These are phyloP conservation scores for Endotricha flammealis DNA, from an alignment of 2,888 invertebrate genomes.

Conservation along the genomic window DNA sequence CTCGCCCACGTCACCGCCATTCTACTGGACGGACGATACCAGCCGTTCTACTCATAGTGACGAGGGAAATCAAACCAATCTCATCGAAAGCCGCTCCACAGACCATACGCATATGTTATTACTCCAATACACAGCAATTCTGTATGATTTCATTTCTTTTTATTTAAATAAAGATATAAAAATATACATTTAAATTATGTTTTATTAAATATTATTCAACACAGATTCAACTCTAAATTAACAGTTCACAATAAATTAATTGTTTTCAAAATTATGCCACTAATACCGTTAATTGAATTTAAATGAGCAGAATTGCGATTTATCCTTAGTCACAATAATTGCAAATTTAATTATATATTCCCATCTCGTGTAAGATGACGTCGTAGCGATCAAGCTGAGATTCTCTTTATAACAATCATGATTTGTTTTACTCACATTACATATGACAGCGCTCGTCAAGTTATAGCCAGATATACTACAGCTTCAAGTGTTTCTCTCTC, in stretches of 20 bases:
- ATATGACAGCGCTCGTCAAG: conserved; percentile 18
- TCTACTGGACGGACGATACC: too few species aligned
- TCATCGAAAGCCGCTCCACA: conserved; percentile 22
- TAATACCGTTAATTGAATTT: conserved; percentile 25
- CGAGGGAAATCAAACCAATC: background rate
- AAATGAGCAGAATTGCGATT: conserved; percentile 30
- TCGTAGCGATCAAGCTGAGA: conserved; percentile 42
- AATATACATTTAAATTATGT: conserved; percentile 69
- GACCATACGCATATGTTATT: conserved; percentile 24
- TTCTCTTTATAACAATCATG: conserved; percentile 36
- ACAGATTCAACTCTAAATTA: conserved; percentile 60
- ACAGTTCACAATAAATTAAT: conserved; percentile 50
- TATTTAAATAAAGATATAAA: conserved; percentile 70
- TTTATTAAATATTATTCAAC: conserved; percentile 62
- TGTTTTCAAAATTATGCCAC: conserved; percentile 26
- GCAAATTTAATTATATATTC: conserved; percentile 23
- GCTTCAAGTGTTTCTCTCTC: conserved; percentile 32
- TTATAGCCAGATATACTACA: conserved; percentile 28
- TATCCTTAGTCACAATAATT: conserved; percentile 21
- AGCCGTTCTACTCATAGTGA: too few species aligned
- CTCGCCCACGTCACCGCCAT: too few species aligned
- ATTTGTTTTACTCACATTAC: conserved; percentile 20
- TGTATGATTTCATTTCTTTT: conserved; percentile 61
- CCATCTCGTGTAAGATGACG: conserved; percentile 24
- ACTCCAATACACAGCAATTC: conserved; percentile 42